Percentiles rank a stretch among this genome's conserved stretches.
These are phyloP conservation scores for Agelas oroides DNA, from an alignment of 37 sponge, comb jelly and placozoan species.

Conservation along the genomic window DNA sequence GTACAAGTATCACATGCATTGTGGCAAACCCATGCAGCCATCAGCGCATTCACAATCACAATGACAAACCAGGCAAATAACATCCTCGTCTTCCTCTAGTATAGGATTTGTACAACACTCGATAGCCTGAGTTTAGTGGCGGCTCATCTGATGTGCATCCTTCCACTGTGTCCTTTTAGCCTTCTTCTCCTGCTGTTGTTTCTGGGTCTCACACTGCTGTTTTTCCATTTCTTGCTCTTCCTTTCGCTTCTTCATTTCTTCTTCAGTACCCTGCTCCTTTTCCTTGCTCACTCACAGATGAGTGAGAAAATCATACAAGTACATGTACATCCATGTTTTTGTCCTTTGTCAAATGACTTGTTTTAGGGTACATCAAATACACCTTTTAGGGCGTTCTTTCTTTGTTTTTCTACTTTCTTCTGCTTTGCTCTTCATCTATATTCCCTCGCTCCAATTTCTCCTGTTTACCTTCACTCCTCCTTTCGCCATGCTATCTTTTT, in stretches of 20 bases:
- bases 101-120: too few relatives aligned
- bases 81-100: not conserved
- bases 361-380: not conserved
- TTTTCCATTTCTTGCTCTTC: not conserved
- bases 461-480: too few relatives aligned
- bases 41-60: not conserved
- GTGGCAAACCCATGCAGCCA: not conserved
- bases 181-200: too few relatives aligned
- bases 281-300: not conserved
- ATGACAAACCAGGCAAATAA: not conserved
- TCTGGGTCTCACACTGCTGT: too few relatives aligned
- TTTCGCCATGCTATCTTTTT: too few relatives aligned
- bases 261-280: not conserved
- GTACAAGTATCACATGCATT: conserved; percentile 17
- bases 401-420: too few relatives aligned
- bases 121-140: too few relatives aligned
- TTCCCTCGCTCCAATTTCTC: too few relatives aligned
- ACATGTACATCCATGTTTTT: not conserved
- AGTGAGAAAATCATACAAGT: not conserved
- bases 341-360: not conserved
- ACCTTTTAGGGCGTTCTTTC: too few relatives aligned
- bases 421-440: too few relatives aligned
- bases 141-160: not conserved
- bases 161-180: too few relatives aligned
- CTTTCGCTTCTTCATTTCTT: not conserved